These are phyloP conservation scores for Heliconius himera DNA, from an alignment of 1,140 invertebrate genomes.

Conservation along the genomic window DNA sequence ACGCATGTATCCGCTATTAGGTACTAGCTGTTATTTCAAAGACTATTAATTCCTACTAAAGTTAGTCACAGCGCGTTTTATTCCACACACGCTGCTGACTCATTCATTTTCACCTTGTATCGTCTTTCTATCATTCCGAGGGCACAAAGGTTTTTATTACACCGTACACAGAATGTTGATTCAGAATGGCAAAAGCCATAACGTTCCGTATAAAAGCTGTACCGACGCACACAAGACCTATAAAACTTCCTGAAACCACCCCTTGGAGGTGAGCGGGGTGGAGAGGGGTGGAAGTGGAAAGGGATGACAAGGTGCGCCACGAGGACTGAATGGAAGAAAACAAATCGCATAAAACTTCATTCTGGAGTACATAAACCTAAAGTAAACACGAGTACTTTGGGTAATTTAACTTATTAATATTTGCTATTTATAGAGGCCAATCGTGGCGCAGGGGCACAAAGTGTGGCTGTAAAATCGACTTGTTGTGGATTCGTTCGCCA, in stretches of 20 bases:
- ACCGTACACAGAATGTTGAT: slow-evolving; percentile 34
- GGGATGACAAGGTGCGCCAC: slow-evolving; percentile 16
- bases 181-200: slow-evolving; percentile 30
- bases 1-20: neutral
- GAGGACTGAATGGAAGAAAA: slow-evolving; percentile 30
- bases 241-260: slow-evolving; percentile 35
- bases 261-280: neutral
- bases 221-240: slow-evolving; percentile 27
- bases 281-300: slow-evolving; percentile 11
- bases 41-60: neutral
- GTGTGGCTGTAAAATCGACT: too few relatives aligned
- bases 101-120: slow-evolving; percentile 20
- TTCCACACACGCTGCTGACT: slow-evolving; percentile 25
- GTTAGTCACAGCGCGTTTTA: neutral
- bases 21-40: neutral
- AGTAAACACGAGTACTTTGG: slow-evolving; percentile 11
- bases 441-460: too few relatives aligned
- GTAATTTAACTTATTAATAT: slow-evolving; percentile 13
- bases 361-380: slow-evolving; percentile 10
- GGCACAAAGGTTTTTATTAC: slow-evolving; percentile 31
- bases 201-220: slow-evolving; percentile 34
- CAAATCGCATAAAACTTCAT: slow-evolving; percentile 36
- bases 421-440: neutral
- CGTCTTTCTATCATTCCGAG: slow-evolving; percentile 24
- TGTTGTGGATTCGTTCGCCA: too few relatives aligned